Conservation (phyloP, 64 coral and sea anemone genomes). For the Stichodactyla helianthus region DNA sequence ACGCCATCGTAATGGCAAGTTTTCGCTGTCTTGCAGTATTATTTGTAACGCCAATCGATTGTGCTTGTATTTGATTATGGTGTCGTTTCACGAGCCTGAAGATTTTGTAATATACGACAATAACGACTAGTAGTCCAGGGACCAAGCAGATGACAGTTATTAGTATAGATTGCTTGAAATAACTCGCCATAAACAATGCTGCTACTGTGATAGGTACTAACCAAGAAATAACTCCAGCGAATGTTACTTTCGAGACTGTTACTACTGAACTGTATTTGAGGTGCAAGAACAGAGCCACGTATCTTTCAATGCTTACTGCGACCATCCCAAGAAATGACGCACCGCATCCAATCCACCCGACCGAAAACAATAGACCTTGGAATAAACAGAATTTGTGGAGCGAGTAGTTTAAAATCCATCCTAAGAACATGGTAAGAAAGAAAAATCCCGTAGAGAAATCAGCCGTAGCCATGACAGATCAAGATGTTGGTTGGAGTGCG, state of each 20-base stretch:
- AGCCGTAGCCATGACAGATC: neutral
- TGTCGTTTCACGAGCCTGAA: neutral
- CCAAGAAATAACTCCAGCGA: neutral
- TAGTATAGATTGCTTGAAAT: neutral
- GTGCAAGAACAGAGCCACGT: neutral
- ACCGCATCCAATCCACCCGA: constrained; percentile 2
- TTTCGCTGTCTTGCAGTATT: neutral
- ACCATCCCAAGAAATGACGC: constrained; percentile 7
- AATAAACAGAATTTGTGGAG: neutral
- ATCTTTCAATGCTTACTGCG: neutral
- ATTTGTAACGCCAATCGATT: neutral
- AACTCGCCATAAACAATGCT: neutral
- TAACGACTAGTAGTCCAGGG: neutral
- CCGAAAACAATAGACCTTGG: neutral
- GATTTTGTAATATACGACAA: neutral
- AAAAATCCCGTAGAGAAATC: neutral
- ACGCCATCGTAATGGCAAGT: neutral
- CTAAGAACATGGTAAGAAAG: neutral
- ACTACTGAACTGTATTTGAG: neutral
- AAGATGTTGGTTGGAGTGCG: constrained; percentile 10
- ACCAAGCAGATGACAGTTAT: neutral
- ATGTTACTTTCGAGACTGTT: neutral
- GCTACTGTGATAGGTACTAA: neutral
- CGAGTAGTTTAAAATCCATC: neutral
- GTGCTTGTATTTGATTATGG: constrained; percentile 5